Percentiles rank a stretch among this genome's conserved stretches.
Conservation (phyloP, 2,888 invertebrate genomes). For the Macrophya alboannulata region DNA sequence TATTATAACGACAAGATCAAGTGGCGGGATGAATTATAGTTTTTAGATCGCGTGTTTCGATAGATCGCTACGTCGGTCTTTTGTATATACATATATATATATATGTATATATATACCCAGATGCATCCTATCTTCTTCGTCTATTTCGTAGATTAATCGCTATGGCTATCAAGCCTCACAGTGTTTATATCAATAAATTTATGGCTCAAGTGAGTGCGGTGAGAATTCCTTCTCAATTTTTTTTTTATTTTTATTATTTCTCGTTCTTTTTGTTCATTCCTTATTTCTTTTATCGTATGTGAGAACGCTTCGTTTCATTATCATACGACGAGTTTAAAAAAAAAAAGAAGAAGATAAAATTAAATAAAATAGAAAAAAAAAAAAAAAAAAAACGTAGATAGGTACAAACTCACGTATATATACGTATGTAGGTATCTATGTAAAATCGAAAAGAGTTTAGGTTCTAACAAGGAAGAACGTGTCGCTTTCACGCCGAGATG, state of each 20-base stretch:
- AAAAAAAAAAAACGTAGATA: background rate
- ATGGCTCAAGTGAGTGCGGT: slow-evolving; percentile 10
- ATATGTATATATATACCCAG: background rate
- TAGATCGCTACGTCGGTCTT: slow-evolving; percentile 23
- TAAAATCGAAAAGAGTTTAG: slow-evolving; percentile 9
- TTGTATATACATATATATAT: background rate
- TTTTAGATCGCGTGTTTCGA: slow-evolving; percentile 42
- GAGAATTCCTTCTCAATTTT: background rate
- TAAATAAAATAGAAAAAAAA: too few relatives aligned
- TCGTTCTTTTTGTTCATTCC: background rate
- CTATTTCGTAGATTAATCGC: slow-evolving; percentile 37
- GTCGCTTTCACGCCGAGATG: slow-evolving; percentile 38
- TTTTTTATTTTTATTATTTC: background rate
- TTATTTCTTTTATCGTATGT: background rate
- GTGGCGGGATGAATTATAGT: slow-evolving; percentile 31
- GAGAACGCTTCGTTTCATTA: background rate
- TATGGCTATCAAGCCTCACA: background rate
- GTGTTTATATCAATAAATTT: slow-evolving; percentile 36
- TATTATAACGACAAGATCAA: slow-evolving; percentile 17
- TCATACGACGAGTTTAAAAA: background rate
- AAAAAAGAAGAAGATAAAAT: too few relatives aligned
- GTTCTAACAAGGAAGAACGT: background rate
- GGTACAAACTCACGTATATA: background rate
- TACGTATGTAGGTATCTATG: background rate
- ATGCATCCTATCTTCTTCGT: background rate